Evolutionary conservation across 2,113 vertebrate genomes (phyloP), one percentile per base, ranked within the genome.

Genomic region (Brachypodius melanocephalos): DNA sequence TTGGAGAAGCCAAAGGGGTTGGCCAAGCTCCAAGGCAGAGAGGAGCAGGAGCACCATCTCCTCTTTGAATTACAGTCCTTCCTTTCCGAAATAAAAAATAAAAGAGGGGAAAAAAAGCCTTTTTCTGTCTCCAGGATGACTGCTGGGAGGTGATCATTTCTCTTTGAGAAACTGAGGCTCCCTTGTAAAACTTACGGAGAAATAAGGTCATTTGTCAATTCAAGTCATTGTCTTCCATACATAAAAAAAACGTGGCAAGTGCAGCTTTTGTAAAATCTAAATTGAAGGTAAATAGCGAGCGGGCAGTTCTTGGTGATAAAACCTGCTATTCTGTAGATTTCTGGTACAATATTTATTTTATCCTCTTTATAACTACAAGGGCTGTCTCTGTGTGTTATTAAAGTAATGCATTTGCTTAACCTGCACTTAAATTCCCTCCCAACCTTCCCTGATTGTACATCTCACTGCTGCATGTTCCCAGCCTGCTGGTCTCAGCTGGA

Each of bases 221-320:
- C 87, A 65, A 93, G 90, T 93, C 94, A 74, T 90, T 85, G 87
- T 93, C 86, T 76, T 82, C 94, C 76, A 57, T 92, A 74, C 93
- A 89, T 89, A 96, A 96, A 96, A 96, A 38, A 94, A 95, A 58
- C 72, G 93, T 51, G 88, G 94, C 95, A 57, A 97, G 94, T 59
- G 93, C 93, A 90, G 95, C 93, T 96, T 97, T 96, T 94, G 67
- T 63, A 87, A 97, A 97, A 94, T 61, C 97, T 96, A 98, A 98
- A 98, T 97, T 96, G 97, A 98, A 98, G 98, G 97, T 95, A 98
- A 98, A 98, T 96, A 98, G 96, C 81, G 85, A 90, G 32, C 57
- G 94, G 96, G 97, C 96, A 96, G 96, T 96, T 97, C 96, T 95
- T 84, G n/a, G 95, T 95, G 98, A 97, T 97, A 95, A 97, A 98